Conservation (phyloP, 2,888 invertebrate genomes). For the Dryomyza anilis region DNA sequence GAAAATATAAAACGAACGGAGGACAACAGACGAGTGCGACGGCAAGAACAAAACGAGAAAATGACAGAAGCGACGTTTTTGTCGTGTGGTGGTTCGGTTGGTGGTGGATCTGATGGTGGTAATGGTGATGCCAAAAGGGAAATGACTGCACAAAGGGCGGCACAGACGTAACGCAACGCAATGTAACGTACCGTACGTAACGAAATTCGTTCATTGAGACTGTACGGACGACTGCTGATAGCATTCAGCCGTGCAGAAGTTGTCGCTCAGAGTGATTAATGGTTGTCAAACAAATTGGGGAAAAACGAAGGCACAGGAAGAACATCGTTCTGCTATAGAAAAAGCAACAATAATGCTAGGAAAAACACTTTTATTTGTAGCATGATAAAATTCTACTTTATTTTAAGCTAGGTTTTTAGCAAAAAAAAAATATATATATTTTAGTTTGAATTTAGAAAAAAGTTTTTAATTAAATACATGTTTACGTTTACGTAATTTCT, state of each 20-base stretch:
- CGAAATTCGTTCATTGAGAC: conserved; percentile 12
- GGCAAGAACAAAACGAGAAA: background rate
- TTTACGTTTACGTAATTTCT: no score
- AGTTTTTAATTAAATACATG: no score
- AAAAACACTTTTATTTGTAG: background rate
- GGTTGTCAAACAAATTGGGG: conserved; percentile 55
- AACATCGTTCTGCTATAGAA: background rate
- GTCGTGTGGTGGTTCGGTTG: background rate
- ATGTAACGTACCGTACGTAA: background rate
- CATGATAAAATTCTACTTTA: background rate
- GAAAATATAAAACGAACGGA: background rate
- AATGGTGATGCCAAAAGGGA: no score
- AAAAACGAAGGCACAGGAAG: conserved; percentile 21
- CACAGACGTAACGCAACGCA: background rate
- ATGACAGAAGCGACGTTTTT: background rate
- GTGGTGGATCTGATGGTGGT: no score
- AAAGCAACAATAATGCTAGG: background rate
- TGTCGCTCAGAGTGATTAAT: conserved; percentile 55
- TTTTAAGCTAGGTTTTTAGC: background rate
- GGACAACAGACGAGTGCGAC: background rate
- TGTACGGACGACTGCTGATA: conserved; percentile 41
- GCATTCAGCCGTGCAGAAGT: conserved; percentile 54
- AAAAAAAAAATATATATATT: background rate
- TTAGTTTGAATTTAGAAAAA: background rate
- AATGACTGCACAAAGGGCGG: no score